Evolutionary conservation across 1,140 invertebrate genomes (phyloP), one percentile per base, ranked within the genome.

Genomic region (Microplitis mediator): DNA sequence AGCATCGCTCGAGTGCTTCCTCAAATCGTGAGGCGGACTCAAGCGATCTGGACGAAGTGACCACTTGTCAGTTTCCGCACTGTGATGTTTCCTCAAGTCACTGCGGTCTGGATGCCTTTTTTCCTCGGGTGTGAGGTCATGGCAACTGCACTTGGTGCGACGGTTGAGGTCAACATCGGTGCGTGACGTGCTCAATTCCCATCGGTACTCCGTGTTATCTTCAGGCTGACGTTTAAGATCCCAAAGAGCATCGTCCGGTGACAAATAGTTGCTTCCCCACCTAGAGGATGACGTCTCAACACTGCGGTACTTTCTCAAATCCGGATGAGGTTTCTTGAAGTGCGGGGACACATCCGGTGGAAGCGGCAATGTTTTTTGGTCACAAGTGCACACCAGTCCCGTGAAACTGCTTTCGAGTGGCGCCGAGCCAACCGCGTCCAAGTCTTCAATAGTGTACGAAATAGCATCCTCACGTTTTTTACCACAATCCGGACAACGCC

Each of bases 1-100:
- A 23, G 86, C 85, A 54, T 86, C 84, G 76, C 86, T 87, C 60
- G 81, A 79, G 71, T 87, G 86, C 58, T 87, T 87, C 6, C 85
- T 76, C 6, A 86, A 76, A 58, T 86, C 84, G 74, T 84, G 81
- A 39, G 78, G 80, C 34, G 75, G 74, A 50, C 67, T 71, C 72
- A 71, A 71, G 64, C 74, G 74, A 75, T 81, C 80, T 5, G 78
- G 74, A 9, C 72, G 76, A 1, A 84, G 39, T 32, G 84, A 84
- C 85, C 86, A 87, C 51, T 85, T 86, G 74, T 87, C 86, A 9
- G 75, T 80, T 58, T 86, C 86, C 11, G 84, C 84, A 70, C 85
- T 86, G 74, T 86, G 86, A 54, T 86, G 86, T 68, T 86, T 86
- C 34, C 85, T 76, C 4, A 86, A 80, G 58, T 87, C 85, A 1